These are phyloP conservation scores for Melanostoma scalare DNA, from an alignment of 2,888 invertebrate species.

Conservation along the genomic window DNA sequence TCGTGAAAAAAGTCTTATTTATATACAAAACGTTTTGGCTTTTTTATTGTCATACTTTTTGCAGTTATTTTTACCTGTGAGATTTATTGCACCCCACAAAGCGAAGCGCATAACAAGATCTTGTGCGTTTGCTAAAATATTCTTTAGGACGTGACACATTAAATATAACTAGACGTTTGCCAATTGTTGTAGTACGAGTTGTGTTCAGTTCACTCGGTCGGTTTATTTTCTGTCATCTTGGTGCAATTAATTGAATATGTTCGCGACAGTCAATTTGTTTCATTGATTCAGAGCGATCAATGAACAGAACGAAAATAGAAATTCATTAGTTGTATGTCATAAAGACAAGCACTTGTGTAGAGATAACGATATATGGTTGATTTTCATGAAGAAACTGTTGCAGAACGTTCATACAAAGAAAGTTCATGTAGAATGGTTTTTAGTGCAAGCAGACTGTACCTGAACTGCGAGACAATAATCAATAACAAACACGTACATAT, in stretches of 20 bases:
- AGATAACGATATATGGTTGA: no score
- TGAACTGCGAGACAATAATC: no score
- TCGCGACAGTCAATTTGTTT: conserved; percentile 12
- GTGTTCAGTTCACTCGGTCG: neutral
- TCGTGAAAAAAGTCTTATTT: conserved; percentile 39
- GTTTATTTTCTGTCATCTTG: conserved; percentile 4
- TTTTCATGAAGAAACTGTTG: no score
- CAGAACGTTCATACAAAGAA: no score
- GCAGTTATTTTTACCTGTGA: conserved; percentile 45
- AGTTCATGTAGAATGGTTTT: no score
- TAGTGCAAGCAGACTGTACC: no score
- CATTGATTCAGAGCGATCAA: conserved; percentile 4
- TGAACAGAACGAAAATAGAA: conserved; percentile 8
- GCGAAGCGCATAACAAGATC: conserved; percentile 1
- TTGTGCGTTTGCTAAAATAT: conserved; percentile 13
- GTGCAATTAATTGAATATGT: conserved; percentile 34
- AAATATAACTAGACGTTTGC: neutral
- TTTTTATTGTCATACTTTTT: conserved; percentile 23
- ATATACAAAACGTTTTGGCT: conserved; percentile 5
- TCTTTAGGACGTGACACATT: neutral
- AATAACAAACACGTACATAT: no score
- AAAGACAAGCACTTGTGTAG: no score
- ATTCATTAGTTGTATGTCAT: neutral
- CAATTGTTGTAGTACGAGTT: conserved; percentile 18
- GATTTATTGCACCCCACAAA: conserved; percentile 27